Evolutionary conservation across 2,888 invertebrate species (phyloP), one percentile per base, ranked within the genome.

Genomic region (Hofmannophila pseudospretella): DNA sequence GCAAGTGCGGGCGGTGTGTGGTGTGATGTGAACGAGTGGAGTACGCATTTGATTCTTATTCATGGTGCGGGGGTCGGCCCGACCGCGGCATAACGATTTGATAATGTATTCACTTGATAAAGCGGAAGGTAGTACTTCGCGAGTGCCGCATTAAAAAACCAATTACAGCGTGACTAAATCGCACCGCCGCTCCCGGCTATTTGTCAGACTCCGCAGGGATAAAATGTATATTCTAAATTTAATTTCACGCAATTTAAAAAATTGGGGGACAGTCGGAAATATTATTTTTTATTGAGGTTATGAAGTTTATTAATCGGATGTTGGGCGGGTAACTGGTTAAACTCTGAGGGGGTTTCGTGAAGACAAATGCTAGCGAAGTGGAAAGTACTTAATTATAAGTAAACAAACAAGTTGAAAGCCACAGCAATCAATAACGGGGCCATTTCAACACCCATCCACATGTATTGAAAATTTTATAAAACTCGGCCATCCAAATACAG

Each of bases 91-190:
- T 75, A 80, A 85, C 84, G 81, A 84, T 82, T 86, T 86, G 85
- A 84, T 86, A 86, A 86, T 85, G 79, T 84, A 86, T 86, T 85
- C 86, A 82, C 84, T 86, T 80, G 79, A 85, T 86, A 85, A 78
- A 80, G 79, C 76, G 80, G 77, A 82, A 81, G 84, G 75, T 75
- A 77, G 80, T 84, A 85, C 82, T 81, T 77, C 71, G 77, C 81
- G 72, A 73, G 70, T 70, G 62, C 71, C 70, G 82, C 76, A 85
- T 85, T 86, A 86, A 86, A 86, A 86, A 86, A 84, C 84, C 86
- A 86, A 86, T 86, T 86, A 86, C 80, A 80, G 73, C 73, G 80
- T 78, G 69, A 75, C 86, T 79, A 85, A 86, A 85, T 78, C 80
- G 73, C 69, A 61, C 59, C 73, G 66, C 66, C 70, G 74, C 74